A percentile compares a stretch with the other conserved stretches of the same genome.
phyloP scores from a whole-genome alignment of 2,797 vertebrate species.

The Potorous gilbertii region DNA sequence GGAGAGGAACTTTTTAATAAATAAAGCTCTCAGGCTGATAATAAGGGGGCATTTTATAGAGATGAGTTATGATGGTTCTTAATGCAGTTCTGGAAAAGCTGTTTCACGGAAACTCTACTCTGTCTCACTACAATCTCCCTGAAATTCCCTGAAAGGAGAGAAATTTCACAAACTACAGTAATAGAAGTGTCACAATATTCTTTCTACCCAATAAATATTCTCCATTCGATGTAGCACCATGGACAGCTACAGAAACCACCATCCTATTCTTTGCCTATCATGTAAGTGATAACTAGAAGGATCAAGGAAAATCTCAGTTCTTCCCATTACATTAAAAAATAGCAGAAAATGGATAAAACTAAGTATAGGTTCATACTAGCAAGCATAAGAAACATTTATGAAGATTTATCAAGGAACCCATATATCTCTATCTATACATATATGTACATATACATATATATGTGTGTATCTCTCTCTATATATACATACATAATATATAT shows the following conservation, averaged over 20 bases:
- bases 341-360: background rate
- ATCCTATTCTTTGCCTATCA: fast-evolving
- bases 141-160: background rate
- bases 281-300: background rate
- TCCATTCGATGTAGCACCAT: background rate
- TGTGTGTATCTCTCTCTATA: fast-evolving
- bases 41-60: slow-evolving; percentile 21
- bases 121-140: background rate
- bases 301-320: background rate
- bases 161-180: background rate
- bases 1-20: background rate
- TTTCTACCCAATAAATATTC: background rate
- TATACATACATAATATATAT: fast-evolving
- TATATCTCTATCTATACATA: no score
- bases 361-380: background rate
- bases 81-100: background rate
- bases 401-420: background rate
- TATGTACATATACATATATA: background rate
- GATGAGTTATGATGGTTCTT: background rate
- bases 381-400: fast-evolving
- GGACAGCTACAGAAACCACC: background rate
- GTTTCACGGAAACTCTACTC: background rate
- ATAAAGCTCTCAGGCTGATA: background rate
- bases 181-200: background rate
- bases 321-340: background rate